A percentile compares a stretch with the other conserved stretches of the same genome.
These are phyloP conservation scores for Luperina testacea DNA, from an alignment of 2,888 invertebrate species.

Conservation along the genomic window DNA sequence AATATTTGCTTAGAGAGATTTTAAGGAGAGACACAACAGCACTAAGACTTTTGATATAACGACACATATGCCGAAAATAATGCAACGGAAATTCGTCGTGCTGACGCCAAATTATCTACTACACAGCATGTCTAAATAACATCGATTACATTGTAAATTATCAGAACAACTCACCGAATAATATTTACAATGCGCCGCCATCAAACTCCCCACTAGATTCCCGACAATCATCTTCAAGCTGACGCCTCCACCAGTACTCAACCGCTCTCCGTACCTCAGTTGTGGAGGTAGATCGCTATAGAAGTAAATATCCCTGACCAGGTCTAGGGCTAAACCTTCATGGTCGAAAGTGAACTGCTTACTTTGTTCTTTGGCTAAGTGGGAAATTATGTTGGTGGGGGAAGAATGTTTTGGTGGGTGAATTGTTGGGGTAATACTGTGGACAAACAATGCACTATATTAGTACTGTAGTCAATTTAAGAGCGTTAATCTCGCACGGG, in stretches of 20 bases:
- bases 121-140: neutral
- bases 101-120: neutral
- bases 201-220: constrained; percentile 82
- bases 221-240: constrained; percentile 74
- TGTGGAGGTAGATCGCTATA: constrained; percentile 82
- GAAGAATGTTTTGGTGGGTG: constrained; percentile 74
- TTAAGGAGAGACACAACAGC: no score
- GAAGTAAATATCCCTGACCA: constrained; percentile 83
- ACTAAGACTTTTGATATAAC: neutral
- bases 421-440: constrained; percentile 82
- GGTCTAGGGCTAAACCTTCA: constrained; percentile 71
- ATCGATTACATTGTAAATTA: neutral
- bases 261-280: constrained; percentile 67
- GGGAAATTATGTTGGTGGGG: constrained; percentile 76
- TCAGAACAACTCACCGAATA: constrained; percentile 90
- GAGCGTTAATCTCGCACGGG: neutral
- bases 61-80: neutral
- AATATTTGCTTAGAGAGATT: no score
- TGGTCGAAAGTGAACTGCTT: constrained; percentile 75
- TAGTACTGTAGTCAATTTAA: neutral
- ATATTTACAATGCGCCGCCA: constrained; percentile 92
- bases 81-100: neutral
- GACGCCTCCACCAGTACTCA: constrained; percentile 54
- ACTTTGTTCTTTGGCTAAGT: constrained; percentile 76
- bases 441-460: neutral